Conservation (phyloP, 2,113 vertebrate genomes). For the Ploceus nigricollis region DNA sequence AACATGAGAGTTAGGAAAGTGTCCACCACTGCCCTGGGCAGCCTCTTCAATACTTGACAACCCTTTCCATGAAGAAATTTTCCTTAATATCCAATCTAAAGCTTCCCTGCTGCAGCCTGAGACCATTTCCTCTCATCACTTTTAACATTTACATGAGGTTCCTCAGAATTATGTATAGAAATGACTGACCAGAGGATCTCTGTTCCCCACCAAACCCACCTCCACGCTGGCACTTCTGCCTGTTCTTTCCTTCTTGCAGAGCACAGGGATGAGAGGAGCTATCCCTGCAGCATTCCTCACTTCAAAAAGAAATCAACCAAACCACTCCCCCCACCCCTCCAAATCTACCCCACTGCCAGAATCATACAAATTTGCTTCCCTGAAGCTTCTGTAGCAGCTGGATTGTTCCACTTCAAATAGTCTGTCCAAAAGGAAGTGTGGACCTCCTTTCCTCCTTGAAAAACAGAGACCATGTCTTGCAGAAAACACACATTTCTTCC, state of each 20-base stretch:
- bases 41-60: neutral
- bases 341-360: neutral
- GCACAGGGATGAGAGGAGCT: neutral
- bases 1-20: too few species aligned
- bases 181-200: neutral
- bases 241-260: neutral
- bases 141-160: neutral
- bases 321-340: fast-evolving
- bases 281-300: neutral
- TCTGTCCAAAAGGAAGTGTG: neutral
- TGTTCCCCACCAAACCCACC: neutral
- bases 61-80: neutral
- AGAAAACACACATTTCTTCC: neutral
- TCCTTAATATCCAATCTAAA: neutral
- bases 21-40: neutral
- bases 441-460: neutral
- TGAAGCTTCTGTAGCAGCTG: neutral
- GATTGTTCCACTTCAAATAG: neutral
- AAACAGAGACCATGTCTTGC: neutral
- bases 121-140: neutral
- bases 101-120: neutral
- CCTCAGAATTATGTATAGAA: neutral
- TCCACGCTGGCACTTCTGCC: fast-evolving
- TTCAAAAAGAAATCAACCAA: neutral
- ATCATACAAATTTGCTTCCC: neutral